Conservation (phyloP, 2,113 vertebrate genomes). For the Epinephelus cyanopodus region DNA sequence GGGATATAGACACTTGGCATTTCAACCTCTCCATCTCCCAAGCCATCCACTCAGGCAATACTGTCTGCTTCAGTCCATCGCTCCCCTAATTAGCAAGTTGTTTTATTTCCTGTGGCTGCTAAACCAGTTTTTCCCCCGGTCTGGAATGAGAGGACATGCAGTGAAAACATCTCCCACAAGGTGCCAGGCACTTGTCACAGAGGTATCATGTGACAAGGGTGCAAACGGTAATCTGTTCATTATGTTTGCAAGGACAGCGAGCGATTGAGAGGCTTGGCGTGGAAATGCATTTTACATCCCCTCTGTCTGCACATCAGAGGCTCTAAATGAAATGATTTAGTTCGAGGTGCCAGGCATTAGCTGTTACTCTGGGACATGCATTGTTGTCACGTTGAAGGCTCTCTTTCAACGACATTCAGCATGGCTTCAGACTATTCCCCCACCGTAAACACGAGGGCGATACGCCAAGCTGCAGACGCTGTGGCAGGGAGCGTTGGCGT, state of each 20-base stretch:
- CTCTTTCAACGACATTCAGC: conserved; percentile 67
- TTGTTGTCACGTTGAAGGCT: conserved; percentile 68
- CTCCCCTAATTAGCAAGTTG: conserved; percentile 69
- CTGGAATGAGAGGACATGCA: conserved; percentile 18
- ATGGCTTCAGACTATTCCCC: conserved; percentile 59
- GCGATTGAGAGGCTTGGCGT: conserved; percentile 63
- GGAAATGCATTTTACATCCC: conserved; percentile 70
- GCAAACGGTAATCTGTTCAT: conserved; percentile 71
- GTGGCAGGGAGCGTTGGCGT: conserved; percentile 62
- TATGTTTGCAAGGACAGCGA: conserved; percentile 57
- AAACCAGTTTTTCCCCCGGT: conserved; percentile 40
- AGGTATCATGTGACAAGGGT: conserved; percentile 60
- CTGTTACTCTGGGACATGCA: conserved; percentile 65
- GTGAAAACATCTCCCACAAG: conserved; percentile 49
- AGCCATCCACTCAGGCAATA: conserved; percentile 44
- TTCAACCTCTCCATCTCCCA: conserved; percentile 71
- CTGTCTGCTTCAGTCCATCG: conserved; percentile 55
- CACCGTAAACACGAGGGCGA: conserved; percentile 59
- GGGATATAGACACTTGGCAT: conserved; percentile 72
- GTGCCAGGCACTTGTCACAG: conserved; percentile 62
- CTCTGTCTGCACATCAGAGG: conserved; percentile 75
- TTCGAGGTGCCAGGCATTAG: conserved; percentile 67
- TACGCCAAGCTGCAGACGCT: conserved; percentile 63
- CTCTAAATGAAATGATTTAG: conserved; percentile 79
- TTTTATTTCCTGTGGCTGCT: conserved; percentile 70